Evolutionary conservation across 1,140 invertebrate genomes (phyloP), one percentile per base, ranked within the genome.

Genomic region (Dreissena polymorpha): DNA sequence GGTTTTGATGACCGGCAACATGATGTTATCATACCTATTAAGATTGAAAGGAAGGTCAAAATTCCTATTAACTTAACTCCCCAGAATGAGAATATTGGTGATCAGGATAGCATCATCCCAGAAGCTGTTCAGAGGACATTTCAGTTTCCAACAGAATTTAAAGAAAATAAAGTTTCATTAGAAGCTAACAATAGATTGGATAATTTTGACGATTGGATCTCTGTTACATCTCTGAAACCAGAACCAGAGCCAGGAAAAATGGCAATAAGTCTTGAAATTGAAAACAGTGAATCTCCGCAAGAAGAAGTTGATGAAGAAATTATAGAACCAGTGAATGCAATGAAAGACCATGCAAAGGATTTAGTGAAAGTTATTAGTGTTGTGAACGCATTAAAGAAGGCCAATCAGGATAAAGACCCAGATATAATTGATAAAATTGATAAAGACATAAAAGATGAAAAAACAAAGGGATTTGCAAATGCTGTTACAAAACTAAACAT

Each of bases 361-460:
- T 25, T 83, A 14, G 53, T 77, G 16, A 69, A 83, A 60, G 81
- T 83, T 50, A 77, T 83, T 18, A 76, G 60, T 83, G 73, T 83
- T 21, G 68, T 83, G 1, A 77, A 77, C 55, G 73, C 81, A 57
- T 21, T 83, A n/a, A 83, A 75, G 69, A 25, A n/a, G 1, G 51
- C 29, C 29, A 23, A 25, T 14, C 75, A 71, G 21, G 53, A 76
- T 49, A 83, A 76, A 69, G 81, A 83, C 16, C 72, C 81, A n/a
- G 81, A 76, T 70, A 51, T 63, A 23, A 27, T 77, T 50, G 81
- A 83, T 76, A 51, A 12, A 53, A 76, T 76, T 18, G 60, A 69
- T 68, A 76, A 83, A 71, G n/a, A 67, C 60, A 67, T 69, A 29
- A 53, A 21, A 14, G 57, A 57, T 29, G 76, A 78, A 23, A 78